Percentiles rank a stretch among this genome's conserved stretches.
These are phyloP conservation scores for Nymphalis polychloros DNA, from an alignment of 2,888 invertebrate species.

Conservation along the genomic window DNA sequence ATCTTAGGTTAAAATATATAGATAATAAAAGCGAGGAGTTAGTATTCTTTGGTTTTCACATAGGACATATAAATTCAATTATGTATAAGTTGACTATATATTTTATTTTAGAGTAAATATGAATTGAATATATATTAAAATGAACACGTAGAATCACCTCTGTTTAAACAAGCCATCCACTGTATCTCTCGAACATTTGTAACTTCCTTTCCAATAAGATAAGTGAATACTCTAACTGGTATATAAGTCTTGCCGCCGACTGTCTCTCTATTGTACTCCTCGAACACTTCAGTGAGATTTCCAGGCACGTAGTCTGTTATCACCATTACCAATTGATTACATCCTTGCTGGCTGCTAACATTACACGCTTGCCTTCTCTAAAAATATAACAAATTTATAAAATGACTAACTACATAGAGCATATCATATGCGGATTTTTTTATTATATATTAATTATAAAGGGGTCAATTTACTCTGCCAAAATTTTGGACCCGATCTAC, in stretches of 20 bases:
- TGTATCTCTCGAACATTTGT: slow-evolving; percentile 93
- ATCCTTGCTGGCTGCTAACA: slow-evolving; percentile 80
- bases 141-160: slow-evolving; percentile 80
- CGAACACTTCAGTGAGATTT: slow-evolving; percentile 92
- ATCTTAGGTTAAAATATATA: no score
- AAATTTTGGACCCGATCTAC: no score
- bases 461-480: no score
- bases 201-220: slow-evolving; percentile 96
- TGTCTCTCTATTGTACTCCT: slow-evolving; percentile 87
- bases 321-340: slow-evolving; percentile 98
- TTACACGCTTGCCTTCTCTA: slow-evolving; percentile 63
- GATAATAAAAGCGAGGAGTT: no score
- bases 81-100: no score
- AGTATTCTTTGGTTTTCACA: no score
- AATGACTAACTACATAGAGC: not conserved
- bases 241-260: slow-evolving; percentile 83
- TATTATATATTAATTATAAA: no score
- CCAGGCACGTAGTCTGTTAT: slow-evolving; percentile 97
- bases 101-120: no score
- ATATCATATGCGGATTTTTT: no score
- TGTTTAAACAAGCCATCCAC: slow-evolving; percentile 97
- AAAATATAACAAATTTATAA: slow-evolving; percentile 23
- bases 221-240: slow-evolving; percentile 96
- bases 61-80: no score
- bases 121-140: no score